Evolutionary conservation across 2,797 vertebrate species (phyloP).

Genomic region (Atherinosoma microstoma): DNA sequence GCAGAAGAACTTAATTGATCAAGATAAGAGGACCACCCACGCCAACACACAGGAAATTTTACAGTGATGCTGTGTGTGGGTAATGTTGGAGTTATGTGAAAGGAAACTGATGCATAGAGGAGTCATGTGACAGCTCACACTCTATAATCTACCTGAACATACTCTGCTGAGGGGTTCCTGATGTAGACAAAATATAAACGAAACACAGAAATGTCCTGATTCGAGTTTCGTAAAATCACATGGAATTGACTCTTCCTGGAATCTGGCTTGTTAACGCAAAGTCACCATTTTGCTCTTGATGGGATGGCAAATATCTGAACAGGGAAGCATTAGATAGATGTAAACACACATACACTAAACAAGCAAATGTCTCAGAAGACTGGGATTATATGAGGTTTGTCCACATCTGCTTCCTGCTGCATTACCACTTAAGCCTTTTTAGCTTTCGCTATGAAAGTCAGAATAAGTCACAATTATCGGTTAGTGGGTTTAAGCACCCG

Average conservation of each 20-base stretch:
- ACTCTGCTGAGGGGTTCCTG: not conserved
- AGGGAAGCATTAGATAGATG: conserved; percentile 44
- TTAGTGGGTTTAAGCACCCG: not conserved
- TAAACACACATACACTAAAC: conserved; percentile 16
- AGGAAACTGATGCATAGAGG: conserved; percentile 28
- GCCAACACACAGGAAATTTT: conserved; percentile 40
- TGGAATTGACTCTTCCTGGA: not conserved
- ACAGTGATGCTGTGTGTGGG: conserved; percentile 2
- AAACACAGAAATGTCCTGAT: not conserved
- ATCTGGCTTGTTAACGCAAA: conserved; percentile 1
- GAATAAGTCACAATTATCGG: conserved; percentile 3
- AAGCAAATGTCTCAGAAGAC: conserved; percentile 66
- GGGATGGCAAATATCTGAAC: conserved; percentile 36
- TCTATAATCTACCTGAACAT: not conserved
- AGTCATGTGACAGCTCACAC: conserved; percentile 12
- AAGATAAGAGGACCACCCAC: conserved; percentile 45
- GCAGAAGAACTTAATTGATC: conserved; percentile 46
- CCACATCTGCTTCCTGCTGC: conserved; percentile 75
- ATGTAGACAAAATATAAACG: not conserved
- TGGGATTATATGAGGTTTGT: conserved; percentile 63
- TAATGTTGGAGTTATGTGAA: conserved; percentile 27
- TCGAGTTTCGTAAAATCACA: not conserved
- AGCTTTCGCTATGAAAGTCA: not conserved
- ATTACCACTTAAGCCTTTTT: conserved; percentile 21
- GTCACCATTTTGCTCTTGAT: conserved; percentile 18